Percentiles rank a stretch among this genome's conserved stretches.
Evolutionary conservation across 2,797 vertebrate species (phyloP).

Genomic region (Gymnothorax reevesii): DNA sequence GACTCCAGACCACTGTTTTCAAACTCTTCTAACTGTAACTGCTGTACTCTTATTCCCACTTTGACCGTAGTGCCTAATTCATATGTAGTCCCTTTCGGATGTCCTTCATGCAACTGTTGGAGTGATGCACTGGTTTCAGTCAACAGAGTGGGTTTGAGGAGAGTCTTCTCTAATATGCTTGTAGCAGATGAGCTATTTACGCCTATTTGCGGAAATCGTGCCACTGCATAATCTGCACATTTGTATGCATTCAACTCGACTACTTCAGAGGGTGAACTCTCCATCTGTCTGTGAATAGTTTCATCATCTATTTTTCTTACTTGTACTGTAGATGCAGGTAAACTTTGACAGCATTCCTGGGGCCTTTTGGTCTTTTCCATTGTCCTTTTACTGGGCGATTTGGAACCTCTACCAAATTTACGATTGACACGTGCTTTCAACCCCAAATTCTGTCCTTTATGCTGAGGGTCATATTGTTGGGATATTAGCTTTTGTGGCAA

Average conservation of each 20-base stretch:
- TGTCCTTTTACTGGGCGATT: conserved; percentile 53
- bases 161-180: not conserved
- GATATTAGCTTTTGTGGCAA: conserved; percentile 10
- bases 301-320: conserved; percentile 35
- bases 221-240: not conserved
- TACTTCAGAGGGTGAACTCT: not conserved
- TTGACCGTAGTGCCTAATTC: not conserved
- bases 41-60: not conserved
- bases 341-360: conserved; percentile 37
- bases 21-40: conserved; percentile 1
- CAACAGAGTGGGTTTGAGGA: not conserved
- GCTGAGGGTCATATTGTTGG: conserved; percentile 22
- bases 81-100: not conserved
- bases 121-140: not conserved
- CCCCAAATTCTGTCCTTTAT: conserved; percentile 21
- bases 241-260: not conserved
- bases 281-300: not conserved
- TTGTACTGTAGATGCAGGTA: conserved; percentile 29
- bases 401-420: conserved; percentile 25
- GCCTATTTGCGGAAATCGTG: not conserved
- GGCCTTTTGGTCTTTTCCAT: conserved; percentile 25
- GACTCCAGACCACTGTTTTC: conserved; percentile 44
- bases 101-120: not conserved
- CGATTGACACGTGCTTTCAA: conserved; percentile 18
- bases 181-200: not conserved